Percentiles rank a stretch among this genome's conserved stretches.
Evolutionary conservation across 1,140 invertebrate species (phyloP).

Genomic region (Hetaerina americana): DNA sequence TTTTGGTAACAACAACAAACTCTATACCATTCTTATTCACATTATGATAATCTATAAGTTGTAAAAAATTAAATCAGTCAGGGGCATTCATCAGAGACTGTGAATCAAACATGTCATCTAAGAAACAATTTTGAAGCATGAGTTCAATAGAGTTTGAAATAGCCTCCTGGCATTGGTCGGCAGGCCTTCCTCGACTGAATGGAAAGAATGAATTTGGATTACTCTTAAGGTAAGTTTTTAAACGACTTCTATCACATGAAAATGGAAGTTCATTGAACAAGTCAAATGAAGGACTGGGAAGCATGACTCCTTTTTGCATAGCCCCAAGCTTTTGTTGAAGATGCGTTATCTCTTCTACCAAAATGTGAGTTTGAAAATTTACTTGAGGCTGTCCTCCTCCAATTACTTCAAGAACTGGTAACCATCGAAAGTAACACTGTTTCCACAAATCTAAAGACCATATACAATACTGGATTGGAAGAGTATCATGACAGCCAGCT

Average conservation of each 20-base stretch:
- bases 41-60: neutral
- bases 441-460: constrained; percentile 63
- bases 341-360: neutral
- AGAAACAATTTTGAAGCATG: neutral
- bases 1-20: neutral
- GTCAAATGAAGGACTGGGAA: neutral
- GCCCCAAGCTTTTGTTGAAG: neutral
- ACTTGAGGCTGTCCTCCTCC: constrained; percentile 57
- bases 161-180: neutral
- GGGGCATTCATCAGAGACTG: neutral
- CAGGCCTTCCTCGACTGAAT: neutral
- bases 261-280: neutral
- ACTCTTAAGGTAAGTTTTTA: neutral
- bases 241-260: neutral
- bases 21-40: neutral
- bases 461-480: constrained; percentile 33
- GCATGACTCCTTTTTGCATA: neutral
- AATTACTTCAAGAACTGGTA: constrained; percentile 64
- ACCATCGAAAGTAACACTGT: constrained; percentile 81
- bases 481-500: constrained; percentile 14
- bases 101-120: neutral
- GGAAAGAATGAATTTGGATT: constrained; percentile 3
- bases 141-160: neutral
- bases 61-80: neutral
- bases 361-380: constrained; percentile 30